Conservation (phyloP, 1,140 invertebrate genomes). For the Camponotus vicinus region DNA sequence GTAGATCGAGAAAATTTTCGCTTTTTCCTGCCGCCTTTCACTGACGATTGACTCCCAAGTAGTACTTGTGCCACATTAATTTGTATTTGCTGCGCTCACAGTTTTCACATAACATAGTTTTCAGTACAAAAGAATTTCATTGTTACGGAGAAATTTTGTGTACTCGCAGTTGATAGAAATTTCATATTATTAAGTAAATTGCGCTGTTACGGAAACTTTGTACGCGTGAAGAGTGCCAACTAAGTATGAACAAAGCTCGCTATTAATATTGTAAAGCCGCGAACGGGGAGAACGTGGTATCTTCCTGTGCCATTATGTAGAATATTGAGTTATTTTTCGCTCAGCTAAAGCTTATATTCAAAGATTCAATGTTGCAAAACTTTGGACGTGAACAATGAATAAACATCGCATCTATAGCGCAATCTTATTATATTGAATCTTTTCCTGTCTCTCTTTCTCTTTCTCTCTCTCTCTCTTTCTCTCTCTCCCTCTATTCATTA, state of each 20-base stretch:
- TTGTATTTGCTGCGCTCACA: constrained; percentile 8
- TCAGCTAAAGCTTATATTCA: constrained; percentile 30
- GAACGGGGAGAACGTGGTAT: constrained; percentile 13
- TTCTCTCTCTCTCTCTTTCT: neutral
- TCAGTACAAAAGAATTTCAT: constrained; percentile 1
- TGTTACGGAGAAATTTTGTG: neutral
- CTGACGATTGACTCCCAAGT: constrained; percentile 24
- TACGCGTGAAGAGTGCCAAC: constrained; percentile 41
- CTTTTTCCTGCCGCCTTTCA: constrained; percentile 40
- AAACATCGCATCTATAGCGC: neutral
- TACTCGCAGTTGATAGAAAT: neutral
- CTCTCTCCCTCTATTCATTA: constrained; percentile 1
- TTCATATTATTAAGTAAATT: constrained; percentile 47
- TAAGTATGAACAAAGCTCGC: constrained; percentile 18
- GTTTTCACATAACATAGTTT: neutral
- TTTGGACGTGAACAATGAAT: constrained; percentile 9
- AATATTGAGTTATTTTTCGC: constrained; percentile 38
- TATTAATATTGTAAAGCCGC: constrained; percentile 44
- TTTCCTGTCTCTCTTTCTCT: too few species aligned
- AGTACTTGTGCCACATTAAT: constrained; percentile 5
- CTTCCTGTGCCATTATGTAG: constrained; percentile 11
- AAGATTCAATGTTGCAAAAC: constrained; percentile 15
- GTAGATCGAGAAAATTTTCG: constrained; percentile 52
- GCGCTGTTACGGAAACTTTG: constrained; percentile 28
- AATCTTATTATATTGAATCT: constrained; percentile 7